Evolutionary conservation across 2,888 invertebrate genomes (phyloP).

Genomic region (Adelphocoris suturalis): DNA sequence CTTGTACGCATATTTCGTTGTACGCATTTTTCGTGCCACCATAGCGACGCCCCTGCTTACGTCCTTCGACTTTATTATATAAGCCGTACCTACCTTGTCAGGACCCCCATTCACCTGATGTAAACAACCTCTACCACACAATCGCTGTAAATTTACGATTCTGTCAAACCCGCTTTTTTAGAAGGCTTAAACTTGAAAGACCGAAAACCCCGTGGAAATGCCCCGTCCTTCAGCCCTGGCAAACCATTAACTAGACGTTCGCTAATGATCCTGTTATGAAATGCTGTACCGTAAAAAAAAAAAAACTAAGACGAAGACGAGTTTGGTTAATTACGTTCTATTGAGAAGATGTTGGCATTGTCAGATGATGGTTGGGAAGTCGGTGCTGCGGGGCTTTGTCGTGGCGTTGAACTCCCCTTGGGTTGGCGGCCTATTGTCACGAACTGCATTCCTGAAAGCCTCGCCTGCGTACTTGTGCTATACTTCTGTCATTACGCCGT

Average conservation of each 20-base stretch:
- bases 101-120: too few species aligned
- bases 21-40: too few species aligned
- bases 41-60: too few species aligned
- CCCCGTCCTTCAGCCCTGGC: background rate
- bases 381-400: constrained; percentile 5
- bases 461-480: background rate
- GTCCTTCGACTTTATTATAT: too few species aligned
- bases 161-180: background rate
- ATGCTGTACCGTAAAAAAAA: background rate
- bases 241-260: constrained; percentile 35
- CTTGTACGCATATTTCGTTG: too few species aligned
- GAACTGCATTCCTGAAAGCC: constrained; percentile 21
- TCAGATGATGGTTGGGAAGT: constrained; percentile 23
- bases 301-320: constrained; percentile 4
- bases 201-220: background rate
- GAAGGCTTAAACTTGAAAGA: background rate
- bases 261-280: constrained; percentile 39
- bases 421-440: constrained; percentile 17
- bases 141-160: background rate
- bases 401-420: constrained; percentile 17
- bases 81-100: too few species aligned
- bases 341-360: constrained; percentile 36
- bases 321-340: constrained; percentile 18
- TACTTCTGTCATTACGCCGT: constrained; percentile 9
- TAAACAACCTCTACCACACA: background rate